Base-by-base conservation (phyloP, 2,888 invertebrate genomes). In the Netelia fuscicornis region DNA sequence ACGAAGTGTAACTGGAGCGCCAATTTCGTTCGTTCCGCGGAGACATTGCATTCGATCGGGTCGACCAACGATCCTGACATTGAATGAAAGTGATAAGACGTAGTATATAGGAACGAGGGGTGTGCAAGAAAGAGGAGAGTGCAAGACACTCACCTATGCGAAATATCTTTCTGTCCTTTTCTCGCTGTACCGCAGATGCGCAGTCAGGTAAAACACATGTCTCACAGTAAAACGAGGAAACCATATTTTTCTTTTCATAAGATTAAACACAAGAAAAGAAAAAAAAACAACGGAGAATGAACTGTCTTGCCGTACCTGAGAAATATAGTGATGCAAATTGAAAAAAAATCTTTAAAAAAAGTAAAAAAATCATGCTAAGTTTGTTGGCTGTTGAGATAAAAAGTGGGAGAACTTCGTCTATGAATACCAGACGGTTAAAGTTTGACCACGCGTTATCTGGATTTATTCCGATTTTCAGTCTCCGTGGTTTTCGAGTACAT, bases 121-220 rank as follows among this genome's bases (percentile, higher is more conserved):
- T 58, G 79, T 76, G 72, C 23, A 64, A 70, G 68, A 13, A 37
- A 44, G 23, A 56, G 56, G 54, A 70, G 79, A 78, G 84, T 84
- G 82, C 81, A 54, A 79, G 86, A 85, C 86, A 87, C 87, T 88
- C 81, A 86, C 80, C 71, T 85, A 65, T 85, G 85, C 85, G 83
- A 88, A 13, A 88, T 91, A 86, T 92, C 88, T 91, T 93, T 93
- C 90, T 93, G 91, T 92, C 89, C 91, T 91, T 93, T 92, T 92
- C 81, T 87, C 91, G 92, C 93, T 92, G 89, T 91, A 92, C 92
- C 86, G 85, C 92, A 93, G 93, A 93, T 91, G 92, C 91, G 90
- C 93, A 93, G 92, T 93, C 93, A 93, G 93, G 93, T 93, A 93
- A 93, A 87, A 81, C 62, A 81, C 77, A 81, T 86, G 86, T 82